A percentile compares a stretch with the other conserved stretches of the same genome.
Conservation (phyloP, 2,797 vertebrate species). For the Vipera latastei region DNA sequence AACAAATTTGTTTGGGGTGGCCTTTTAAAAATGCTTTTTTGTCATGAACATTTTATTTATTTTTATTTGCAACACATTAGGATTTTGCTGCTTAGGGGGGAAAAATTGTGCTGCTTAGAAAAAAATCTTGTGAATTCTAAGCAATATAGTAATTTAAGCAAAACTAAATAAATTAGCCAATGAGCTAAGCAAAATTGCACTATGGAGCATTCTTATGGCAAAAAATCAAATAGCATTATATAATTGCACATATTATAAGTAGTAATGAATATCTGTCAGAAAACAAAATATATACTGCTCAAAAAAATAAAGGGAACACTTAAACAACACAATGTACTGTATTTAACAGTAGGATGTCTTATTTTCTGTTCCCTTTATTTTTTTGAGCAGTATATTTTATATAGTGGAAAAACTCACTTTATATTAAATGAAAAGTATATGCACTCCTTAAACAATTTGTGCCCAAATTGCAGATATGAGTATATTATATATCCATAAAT, state of each 20-base stretch:
- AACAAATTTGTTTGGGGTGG: not conserved
- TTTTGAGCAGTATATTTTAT: not conserved
- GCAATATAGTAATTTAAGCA: conserved; percentile 29
- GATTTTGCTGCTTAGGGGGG: not conserved
- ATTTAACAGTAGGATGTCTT: too few species aligned
- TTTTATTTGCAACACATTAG: conserved; percentile 14
- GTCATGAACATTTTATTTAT: not conserved
- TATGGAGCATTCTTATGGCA: not conserved
- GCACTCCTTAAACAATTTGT: not conserved
- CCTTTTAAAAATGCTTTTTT: conserved; percentile 8
- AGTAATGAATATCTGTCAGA: accelerated
- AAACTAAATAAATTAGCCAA: conserved; percentile 1
- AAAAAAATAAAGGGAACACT: not conserved
- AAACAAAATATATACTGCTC: too few species aligned
- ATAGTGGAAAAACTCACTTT: not conserved
- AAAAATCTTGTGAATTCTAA: conserved; percentile 5
- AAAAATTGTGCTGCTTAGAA: not conserved
- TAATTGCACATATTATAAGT: not conserved
- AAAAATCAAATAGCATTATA: not conserved
- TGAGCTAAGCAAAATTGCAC: not conserved
- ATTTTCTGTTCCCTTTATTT: too few species aligned
- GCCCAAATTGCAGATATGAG: not conserved
- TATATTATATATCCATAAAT: not conserved
- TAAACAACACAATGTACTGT: too few species aligned
- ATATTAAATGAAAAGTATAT: conserved; percentile 7